Evolutionary conservation across 1,140 invertebrate genomes (phyloP).

Genomic region (Bacillus rossius): DNA sequence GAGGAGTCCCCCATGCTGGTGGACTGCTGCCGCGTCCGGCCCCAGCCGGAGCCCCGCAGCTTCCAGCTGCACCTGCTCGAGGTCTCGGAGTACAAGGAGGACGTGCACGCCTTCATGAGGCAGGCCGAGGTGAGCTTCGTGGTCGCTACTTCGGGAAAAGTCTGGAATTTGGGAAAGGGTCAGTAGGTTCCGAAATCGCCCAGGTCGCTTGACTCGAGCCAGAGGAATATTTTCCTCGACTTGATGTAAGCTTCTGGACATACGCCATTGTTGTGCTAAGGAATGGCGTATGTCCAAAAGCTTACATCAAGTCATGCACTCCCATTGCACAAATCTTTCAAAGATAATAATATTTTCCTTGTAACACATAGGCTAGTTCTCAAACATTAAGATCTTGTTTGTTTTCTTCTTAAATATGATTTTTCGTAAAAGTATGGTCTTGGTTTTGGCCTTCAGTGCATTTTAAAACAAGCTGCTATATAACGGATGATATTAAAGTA

Average conservation of each 20-base stretch:
- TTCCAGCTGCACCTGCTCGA: conserved; percentile 15
- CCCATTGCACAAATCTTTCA: too few relatives aligned
- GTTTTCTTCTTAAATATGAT: too few relatives aligned
- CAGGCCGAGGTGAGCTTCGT: conserved; percentile 60
- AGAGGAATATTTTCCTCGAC: conserved; percentile 19
- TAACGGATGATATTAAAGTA: too few relatives aligned
- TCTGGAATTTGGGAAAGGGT: conserved; percentile 6
- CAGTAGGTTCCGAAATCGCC: not conserved
- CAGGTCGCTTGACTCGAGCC: not conserved
- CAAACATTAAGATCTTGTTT: not conserved
- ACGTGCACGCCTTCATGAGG: conserved; percentile 77
- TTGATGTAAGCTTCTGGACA: too few relatives aligned
- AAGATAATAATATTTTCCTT: too few relatives aligned
- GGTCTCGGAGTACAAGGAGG: conserved; percentile 61
- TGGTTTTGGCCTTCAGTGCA: too few relatives aligned
- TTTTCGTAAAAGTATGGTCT: too few relatives aligned
- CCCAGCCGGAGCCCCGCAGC: conserved; percentile 31
- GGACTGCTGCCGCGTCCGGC: conserved; percentile 37
- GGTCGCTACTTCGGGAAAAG: conserved; percentile 4
- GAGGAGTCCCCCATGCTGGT: conserved; percentile 40
- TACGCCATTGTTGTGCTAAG: not conserved
- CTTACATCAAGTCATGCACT: too few relatives aligned
- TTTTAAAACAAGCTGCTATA: too few relatives aligned
- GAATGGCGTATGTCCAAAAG: too few relatives aligned
- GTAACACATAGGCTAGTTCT: conserved; percentile 38